Evolutionary conservation across 2,888 invertebrate genomes (phyloP).

Genomic region (Lathronympha strigana): DNA sequence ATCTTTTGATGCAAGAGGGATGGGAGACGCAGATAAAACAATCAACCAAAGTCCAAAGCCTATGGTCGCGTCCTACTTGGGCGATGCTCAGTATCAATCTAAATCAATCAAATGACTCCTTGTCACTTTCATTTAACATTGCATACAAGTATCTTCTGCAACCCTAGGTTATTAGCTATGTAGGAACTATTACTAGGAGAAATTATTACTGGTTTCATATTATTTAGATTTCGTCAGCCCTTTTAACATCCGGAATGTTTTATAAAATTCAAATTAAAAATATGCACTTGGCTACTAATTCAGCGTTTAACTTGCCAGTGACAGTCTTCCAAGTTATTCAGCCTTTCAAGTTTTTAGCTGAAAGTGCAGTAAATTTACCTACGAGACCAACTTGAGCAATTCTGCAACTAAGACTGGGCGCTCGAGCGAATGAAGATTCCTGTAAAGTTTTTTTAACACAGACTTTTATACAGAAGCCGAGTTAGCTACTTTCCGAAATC

Average conservation of each 20-base stretch:
- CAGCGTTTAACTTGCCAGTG: conserved; percentile 35
- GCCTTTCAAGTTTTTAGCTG: conserved; percentile 35
- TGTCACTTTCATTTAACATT: no score
- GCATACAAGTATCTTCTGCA: no score
- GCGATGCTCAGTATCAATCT: no score
- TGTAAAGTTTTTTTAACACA: conserved; percentile 18
- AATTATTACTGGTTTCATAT: no score
- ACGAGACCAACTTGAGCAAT: conserved; percentile 31
- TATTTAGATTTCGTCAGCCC: background rate
- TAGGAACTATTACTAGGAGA: no score
- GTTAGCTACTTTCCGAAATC: conserved; percentile 11
- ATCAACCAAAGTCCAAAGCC: no score
- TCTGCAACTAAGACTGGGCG: conserved; percentile 16
- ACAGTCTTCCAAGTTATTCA: conserved; percentile 32
- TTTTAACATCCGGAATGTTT: background rate
- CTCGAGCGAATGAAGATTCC: conserved; percentile 13
- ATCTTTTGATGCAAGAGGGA: no score
- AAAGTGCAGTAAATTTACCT: conserved; percentile 39
- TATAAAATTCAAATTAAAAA: conserved; percentile 25
- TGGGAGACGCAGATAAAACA: no score
- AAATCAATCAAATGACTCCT: no score
- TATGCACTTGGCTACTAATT: conserved; percentile 31
- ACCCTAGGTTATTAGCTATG: no score
- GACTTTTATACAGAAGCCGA: background rate
- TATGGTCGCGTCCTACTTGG: no score